A percentile compares a stretch with the other conserved stretches of the same genome.
These are phyloP conservation scores for Meleagris gallopavo DNA, from an alignment of 2,113 vertebrate species.

Conservation along the genomic window DNA sequence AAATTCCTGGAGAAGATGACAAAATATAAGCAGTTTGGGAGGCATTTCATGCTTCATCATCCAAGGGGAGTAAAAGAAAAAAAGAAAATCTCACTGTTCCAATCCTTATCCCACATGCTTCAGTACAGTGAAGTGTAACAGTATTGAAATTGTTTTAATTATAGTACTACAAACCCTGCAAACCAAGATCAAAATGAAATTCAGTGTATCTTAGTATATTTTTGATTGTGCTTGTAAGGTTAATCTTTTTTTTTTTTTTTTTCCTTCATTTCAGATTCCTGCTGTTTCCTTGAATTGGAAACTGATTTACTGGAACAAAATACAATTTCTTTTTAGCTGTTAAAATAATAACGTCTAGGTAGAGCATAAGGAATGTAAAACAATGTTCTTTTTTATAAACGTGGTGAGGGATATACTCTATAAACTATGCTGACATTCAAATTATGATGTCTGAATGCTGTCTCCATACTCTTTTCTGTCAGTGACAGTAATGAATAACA, in stretches of 20 bases:
- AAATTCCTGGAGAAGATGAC: slow-evolving; percentile 15
- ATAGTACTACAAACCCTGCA: not conserved
- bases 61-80: not conserved
- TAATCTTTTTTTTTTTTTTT: not conserved
- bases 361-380: not conserved
- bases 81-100: not conserved
- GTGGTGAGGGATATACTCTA: not conserved
- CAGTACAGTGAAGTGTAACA: not conserved
- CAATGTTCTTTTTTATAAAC: not conserved
- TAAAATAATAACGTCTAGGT: not conserved
- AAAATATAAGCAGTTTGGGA: not conserved
- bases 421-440: not conserved
- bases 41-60: not conserved
- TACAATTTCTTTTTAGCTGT: not conserved
- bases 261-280: not conserved
- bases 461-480: not conserved
- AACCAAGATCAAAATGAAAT: not conserved
- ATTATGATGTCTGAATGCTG: not conserved
- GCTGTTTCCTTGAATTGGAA: not conserved
- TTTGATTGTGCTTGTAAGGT: not conserved
- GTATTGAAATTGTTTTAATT: not conserved
- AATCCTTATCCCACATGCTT: not conserved
- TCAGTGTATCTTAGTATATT: not conserved
- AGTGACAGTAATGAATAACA: not conserved
- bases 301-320: not conserved